Evolutionary conservation across 2,113 vertebrate species (phyloP).

Genomic region (Danionella cerebrum): DNA sequence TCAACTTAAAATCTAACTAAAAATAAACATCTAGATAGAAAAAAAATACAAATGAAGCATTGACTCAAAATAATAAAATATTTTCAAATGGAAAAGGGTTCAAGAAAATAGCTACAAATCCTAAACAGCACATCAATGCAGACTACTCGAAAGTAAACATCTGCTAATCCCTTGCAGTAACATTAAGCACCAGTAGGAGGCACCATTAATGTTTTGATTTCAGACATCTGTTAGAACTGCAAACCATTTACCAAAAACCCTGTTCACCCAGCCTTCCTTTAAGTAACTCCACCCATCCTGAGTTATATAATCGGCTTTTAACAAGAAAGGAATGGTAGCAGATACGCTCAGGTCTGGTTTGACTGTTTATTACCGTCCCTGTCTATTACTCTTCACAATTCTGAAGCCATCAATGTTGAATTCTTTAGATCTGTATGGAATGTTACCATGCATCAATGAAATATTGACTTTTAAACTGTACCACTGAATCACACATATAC

Average conservation of each 20-base stretch:
- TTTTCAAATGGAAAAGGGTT: no score
- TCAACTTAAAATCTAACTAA: background rate
- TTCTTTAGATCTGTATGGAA: no score
- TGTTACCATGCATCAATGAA: no score
- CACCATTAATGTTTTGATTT: background rate
- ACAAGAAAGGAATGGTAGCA: conserved; percentile 24
- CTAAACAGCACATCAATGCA: no score
- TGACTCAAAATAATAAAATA: background rate
- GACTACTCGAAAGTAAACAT: no score
- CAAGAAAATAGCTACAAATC: no score
- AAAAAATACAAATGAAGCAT: background rate
- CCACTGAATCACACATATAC: no score
- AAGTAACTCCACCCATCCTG: background rate
- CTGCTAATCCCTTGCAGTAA: background rate
- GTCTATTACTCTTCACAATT: background rate
- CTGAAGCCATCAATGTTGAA: no score
- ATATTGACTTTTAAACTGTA: no score
- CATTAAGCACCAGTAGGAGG: background rate
- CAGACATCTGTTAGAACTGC: background rate
- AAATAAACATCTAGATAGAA: no score
- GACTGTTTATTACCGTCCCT: background rate
- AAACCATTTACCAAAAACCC: background rate
- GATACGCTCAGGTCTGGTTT: background rate
- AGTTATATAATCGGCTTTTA: conserved; percentile 31
- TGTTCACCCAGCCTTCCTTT: background rate